phyloP scores from a whole-genome alignment of 2,797 vertebrate species.

The Helostoma temminkii region DNA sequence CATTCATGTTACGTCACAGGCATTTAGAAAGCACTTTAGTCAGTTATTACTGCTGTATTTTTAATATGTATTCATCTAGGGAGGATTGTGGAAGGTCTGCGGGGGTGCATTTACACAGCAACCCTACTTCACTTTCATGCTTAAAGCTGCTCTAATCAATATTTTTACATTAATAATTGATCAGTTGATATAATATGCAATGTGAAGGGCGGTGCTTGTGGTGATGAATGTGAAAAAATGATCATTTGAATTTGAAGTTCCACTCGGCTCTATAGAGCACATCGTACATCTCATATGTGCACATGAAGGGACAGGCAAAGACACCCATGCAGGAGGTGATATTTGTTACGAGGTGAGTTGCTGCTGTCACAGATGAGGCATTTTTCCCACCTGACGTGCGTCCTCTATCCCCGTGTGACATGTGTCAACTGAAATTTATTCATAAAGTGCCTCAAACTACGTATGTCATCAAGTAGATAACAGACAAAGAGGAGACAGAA shows the following conservation, averaged over 20 bases:
- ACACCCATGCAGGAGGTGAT: slow-evolving; percentile 11
- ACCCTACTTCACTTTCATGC: neutral
- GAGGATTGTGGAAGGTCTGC: neutral
- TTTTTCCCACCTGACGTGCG: slow-evolving; percentile 32
- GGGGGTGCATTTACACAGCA: neutral
- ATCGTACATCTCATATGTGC: neutral
- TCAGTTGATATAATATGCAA: neutral
- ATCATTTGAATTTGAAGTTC: neutral
- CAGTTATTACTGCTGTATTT: neutral
- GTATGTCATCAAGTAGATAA: neutral
- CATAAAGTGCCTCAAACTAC: neutral
- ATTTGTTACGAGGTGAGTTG: slow-evolving; percentile 25
- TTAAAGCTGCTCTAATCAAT: slow-evolving; percentile 6
- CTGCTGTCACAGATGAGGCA: slow-evolving; percentile 29
- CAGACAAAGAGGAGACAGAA: neutral
- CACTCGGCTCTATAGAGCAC: too few relatives aligned
- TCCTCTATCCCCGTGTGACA: neutral
- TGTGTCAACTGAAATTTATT: slow-evolving; percentile 26
- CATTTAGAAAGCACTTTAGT: slow-evolving; percentile 6
- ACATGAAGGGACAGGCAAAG: too few relatives aligned
- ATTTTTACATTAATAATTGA: neutral
- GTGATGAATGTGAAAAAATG: neutral
- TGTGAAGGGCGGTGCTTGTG: neutral
- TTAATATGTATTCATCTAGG: neutral
- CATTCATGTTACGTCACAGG: neutral